These are phyloP conservation scores for Scaptomyza polygonia DNA, from an alignment of 2,888 invertebrate species.

Conservation along the genomic window DNA sequence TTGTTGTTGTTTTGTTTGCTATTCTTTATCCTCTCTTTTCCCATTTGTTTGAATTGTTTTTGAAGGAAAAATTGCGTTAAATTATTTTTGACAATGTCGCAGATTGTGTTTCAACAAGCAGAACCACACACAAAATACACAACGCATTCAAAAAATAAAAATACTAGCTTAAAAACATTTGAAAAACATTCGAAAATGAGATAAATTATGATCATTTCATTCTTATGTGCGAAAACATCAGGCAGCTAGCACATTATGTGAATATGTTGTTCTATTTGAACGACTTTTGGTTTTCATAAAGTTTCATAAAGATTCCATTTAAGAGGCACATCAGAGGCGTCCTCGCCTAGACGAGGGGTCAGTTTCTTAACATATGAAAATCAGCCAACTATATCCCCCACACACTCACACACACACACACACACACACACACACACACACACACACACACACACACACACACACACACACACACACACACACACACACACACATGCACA, in stretches of 20 bases:
- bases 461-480: not conserved
- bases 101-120: conserved; percentile 72
- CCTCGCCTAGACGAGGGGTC: conserved; percentile 13
- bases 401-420: not conserved
- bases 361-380: conserved; percentile 2
- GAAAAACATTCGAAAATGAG: conserved; percentile 15
- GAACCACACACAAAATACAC: conserved; percentile 15
- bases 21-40: conserved; percentile 10
- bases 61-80: conserved; percentile 58
- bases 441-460: not conserved
- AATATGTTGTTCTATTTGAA: conserved; percentile 27
- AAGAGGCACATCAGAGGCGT: conserved; percentile 43
- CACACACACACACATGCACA: not conserved
- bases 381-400: not conserved
- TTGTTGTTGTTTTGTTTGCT: conserved; percentile 29
- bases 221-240: conserved; percentile 62
- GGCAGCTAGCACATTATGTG: conserved; percentile 39
- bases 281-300: conserved; percentile 47
- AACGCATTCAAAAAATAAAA: conserved; percentile 10
- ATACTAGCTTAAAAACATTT: conserved; percentile 15
- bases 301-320: conserved; percentile 54
- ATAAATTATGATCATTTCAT: conserved; percentile 67
- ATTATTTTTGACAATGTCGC: conserved; percentile 73
- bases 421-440: not conserved
- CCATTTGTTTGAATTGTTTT: conserved; percentile 50